Evolutionary conservation across 2,888 invertebrate species (phyloP).

Genomic region (Drosophila formosana): DNA sequence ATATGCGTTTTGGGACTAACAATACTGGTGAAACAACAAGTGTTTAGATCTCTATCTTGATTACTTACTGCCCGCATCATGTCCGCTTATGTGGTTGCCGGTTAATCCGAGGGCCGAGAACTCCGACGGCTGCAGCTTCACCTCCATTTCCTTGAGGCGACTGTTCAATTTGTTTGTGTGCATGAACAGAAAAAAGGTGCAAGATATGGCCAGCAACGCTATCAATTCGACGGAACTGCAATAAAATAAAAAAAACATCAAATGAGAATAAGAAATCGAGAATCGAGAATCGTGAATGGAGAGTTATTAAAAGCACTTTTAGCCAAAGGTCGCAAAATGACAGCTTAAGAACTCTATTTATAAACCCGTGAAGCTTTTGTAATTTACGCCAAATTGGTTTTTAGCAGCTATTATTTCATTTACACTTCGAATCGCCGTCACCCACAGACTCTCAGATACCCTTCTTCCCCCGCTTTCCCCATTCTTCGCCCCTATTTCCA

Average conservation of each 20-base stretch:
- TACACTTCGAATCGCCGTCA: slow-evolving; percentile 75
- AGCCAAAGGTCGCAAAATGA: slow-evolving; percentile 51
- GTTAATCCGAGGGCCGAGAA: slow-evolving; percentile 85
- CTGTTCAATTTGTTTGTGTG: slow-evolving; percentile 94
- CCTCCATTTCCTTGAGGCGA: slow-evolving; percentile 92
- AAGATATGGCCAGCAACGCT: slow-evolving; percentile 92
- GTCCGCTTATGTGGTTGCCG: slow-evolving; percentile 82
- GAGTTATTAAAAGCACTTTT: slow-evolving; percentile 47
- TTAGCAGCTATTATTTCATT: slow-evolving; percentile 79
- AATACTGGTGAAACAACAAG: background rate
- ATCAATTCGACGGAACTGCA: slow-evolving; percentile 93
- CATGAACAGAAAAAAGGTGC: slow-evolving; percentile 93
- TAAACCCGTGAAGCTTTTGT: slow-evolving; percentile 63
- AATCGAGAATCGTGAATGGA: slow-evolving; percentile 7
- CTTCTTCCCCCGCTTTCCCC: background rate
- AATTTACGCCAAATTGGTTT: slow-evolving; percentile 76
- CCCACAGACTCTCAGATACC: slow-evolving; percentile 45
- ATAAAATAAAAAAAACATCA: slow-evolving; percentile 52
- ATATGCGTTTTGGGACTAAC: slow-evolving; percentile 12
- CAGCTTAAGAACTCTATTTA: slow-evolving; percentile 37
- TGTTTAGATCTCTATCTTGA: slow-evolving; percentile 37
- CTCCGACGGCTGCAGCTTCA: slow-evolving; percentile 89
- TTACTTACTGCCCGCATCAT: slow-evolving; percentile 84
- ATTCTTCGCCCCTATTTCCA: background rate
- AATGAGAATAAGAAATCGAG: slow-evolving; percentile 14